Base-by-base conservation (phyloP, 1,140 invertebrate species). In the Drosophila sulfurigaster region DNA sequence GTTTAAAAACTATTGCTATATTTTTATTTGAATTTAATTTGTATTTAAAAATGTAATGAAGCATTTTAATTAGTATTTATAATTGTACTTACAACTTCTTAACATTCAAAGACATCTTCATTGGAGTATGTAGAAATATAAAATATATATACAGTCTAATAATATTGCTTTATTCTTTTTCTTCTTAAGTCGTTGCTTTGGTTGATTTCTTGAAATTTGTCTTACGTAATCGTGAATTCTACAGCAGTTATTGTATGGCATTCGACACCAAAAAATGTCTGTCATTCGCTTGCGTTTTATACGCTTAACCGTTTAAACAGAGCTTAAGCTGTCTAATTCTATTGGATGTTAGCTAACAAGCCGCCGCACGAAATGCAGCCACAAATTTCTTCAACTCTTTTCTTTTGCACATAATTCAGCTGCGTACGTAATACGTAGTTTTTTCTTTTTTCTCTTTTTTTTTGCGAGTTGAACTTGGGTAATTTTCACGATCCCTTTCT, bases 401-500 rank as follows among this genome's bases (percentile, higher is more conserved):
- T 13, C 5, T 13, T 8, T 35, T 32, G 51, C 81, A 52, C 81
- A 79, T 65, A 73, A 72, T 57, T 20, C 28, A 45, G 15, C 2
- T n/a, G 30, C 41, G 41, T 43, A 43, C 41, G n/a, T 13, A 64
- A n/a, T 43, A 43, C 41, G n/a, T 13, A 64, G 41, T 13, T 64
- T 25, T 15, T 25, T 4, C 20, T 20, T 20, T 4, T 25, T 25
- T 25, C 0, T 25, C n/a, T 25, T 25, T 25, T 20, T 25, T 25
- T 25, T 25, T 25, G 20, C 20, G 7, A 49, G 8, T 16, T 48
- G 16, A 49, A 45, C 8, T 10, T 49, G 51, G 41, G 64, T 75
- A 78, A 82, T 73, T 83, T 83, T 77, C 77, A 77, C 81, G 77
- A 69, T 77, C 65, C 80, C 66, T 74, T 38, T 45, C 56, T 56